phyloP scores from a whole-genome alignment of 92 coral and sea anemone species.

The Paragorgia papillata region DNA sequence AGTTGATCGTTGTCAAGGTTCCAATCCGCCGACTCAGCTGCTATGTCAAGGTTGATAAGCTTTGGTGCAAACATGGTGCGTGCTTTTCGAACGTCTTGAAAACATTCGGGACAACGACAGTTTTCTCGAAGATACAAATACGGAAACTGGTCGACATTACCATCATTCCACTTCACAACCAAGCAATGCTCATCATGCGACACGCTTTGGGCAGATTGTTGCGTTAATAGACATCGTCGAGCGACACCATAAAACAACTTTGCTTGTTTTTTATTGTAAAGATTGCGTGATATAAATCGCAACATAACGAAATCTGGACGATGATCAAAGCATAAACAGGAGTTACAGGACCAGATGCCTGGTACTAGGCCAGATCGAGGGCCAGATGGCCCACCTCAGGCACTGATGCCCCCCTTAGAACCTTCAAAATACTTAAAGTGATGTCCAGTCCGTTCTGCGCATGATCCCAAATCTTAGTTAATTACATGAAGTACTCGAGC shows the following conservation, averaged over 20 bases:
- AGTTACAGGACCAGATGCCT: too few relatives aligned
- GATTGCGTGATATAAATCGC: background rate
- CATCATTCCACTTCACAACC: conserved; percentile 21
- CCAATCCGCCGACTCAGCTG: conserved; percentile 15
- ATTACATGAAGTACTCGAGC: too few relatives aligned
- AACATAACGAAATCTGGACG: too few relatives aligned
- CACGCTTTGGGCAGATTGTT: background rate
- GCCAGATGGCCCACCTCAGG: too few relatives aligned
- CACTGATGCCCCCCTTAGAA: too few relatives aligned
- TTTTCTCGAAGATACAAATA: conserved; percentile 36
- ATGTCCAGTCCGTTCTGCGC: too few relatives aligned
- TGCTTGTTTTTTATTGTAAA: background rate
- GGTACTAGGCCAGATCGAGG: too few relatives aligned
- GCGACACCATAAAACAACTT: background rate
- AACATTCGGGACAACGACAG: conserved; percentile 33
- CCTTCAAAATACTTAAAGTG: too few relatives aligned
- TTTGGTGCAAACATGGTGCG: conserved; percentile 21
- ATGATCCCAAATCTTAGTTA: too few relatives aligned
- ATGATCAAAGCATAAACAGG: too few relatives aligned
- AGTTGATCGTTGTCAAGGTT: conserved; percentile 10
- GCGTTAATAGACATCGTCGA: conserved; percentile 3
- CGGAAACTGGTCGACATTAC: conserved; percentile 33
- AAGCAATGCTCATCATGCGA: conserved; percentile 9
- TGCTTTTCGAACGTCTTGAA: background rate
- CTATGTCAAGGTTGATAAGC: background rate